These are phyloP conservation scores for Aplysia californica DNA, from an alignment of 1,140 invertebrate species.

Conservation along the genomic window DNA sequence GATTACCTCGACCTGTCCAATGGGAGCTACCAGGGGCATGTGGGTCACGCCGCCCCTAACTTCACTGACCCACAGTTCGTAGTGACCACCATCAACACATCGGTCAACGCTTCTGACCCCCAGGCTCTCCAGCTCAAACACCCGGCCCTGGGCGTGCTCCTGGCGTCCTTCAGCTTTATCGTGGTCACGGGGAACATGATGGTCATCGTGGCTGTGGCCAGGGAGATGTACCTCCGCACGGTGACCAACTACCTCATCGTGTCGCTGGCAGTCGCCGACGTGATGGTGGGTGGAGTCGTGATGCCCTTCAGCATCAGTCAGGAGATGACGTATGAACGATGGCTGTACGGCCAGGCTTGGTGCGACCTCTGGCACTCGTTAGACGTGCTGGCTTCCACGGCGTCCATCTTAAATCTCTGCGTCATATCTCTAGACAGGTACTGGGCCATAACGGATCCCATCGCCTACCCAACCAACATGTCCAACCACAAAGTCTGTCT, in stretches of 20 bases:
- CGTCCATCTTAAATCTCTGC: slow-evolving; percentile 95
- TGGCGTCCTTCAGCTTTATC: slow-evolving; percentile 78
- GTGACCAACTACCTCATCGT: slow-evolving; percentile 99
- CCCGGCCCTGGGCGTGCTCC: slow-evolving; percentile 48
- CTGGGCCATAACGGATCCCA: slow-evolving; percentile 95
- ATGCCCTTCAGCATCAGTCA: slow-evolving; percentile 97
- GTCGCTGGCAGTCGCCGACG: slow-evolving; percentile 95
- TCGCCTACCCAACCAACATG: slow-evolving; percentile 96
- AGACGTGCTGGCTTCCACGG: slow-evolving; percentile 96
- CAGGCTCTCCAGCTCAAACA: slow-evolving; percentile 36
- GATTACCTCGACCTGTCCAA: too few relatives aligned
- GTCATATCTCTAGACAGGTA: slow-evolving; percentile 84
- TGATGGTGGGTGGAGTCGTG: slow-evolving; percentile 95
- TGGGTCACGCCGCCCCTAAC: background rate
- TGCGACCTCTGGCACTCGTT: slow-evolving; percentile 98
- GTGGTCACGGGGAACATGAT: slow-evolving; percentile 90
- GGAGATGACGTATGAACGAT: slow-evolving; percentile 80
- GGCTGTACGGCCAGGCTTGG: slow-evolving; percentile 89
- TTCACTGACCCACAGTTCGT: background rate
- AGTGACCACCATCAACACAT: background rate
- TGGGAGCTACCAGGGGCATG: background rate
- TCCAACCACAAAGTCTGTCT: slow-evolving; percentile 88
- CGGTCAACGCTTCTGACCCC: slow-evolving; percentile 21
- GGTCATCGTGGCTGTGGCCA: slow-evolving; percentile 96
- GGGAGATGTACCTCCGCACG: slow-evolving; percentile 93